Evolutionary conservation across 2,888 invertebrate species (phyloP).

Genomic region (Xylota segnis): DNA sequence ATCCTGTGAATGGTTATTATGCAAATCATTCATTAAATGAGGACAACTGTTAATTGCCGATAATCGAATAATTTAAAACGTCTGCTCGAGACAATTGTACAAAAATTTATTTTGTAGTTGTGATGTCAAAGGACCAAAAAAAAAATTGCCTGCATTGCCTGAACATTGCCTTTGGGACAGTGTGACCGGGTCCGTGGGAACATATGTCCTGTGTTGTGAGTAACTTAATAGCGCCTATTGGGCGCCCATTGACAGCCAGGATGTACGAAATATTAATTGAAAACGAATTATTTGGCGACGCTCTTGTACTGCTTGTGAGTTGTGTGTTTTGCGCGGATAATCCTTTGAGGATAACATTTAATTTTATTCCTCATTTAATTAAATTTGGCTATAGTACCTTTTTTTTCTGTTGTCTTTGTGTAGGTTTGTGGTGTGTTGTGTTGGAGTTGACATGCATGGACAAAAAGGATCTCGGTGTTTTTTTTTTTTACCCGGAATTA

Average conservation of each 20-base stretch:
- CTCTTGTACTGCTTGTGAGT: constrained; percentile 12
- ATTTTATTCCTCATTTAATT: constrained; percentile 49
- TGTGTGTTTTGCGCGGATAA: constrained; percentile 39
- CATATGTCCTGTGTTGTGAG: constrained; percentile 40
- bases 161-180: not conserved
- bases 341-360: constrained; percentile 58
- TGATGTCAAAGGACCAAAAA: constrained; percentile 36
- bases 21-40: constrained; percentile 65
- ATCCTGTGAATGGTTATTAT: constrained; percentile 68
- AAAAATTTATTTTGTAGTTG: constrained; percentile 33
- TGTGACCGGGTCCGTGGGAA: not conserved
- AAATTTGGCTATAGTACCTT: constrained; percentile 18
- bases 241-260: constrained; percentile 36
- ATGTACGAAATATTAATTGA: constrained; percentile 58
- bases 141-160: constrained; percentile 1
- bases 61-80: constrained; percentile 70
- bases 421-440: not conserved
- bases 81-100: constrained; percentile 64
- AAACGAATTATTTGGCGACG: constrained; percentile 43
- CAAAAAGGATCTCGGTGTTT: not conserved
- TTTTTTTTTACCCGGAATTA: constrained; percentile 1
- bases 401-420: not conserved
- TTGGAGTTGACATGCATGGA: not conserved
- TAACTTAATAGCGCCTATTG: constrained; percentile 31
- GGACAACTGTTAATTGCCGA: constrained; percentile 68